Percentiles rank a stretch among this genome's conserved stretches.
phyloP scores from a whole-genome alignment of 2,888 invertebrate genomes.

The Idaea straminata region DNA sequence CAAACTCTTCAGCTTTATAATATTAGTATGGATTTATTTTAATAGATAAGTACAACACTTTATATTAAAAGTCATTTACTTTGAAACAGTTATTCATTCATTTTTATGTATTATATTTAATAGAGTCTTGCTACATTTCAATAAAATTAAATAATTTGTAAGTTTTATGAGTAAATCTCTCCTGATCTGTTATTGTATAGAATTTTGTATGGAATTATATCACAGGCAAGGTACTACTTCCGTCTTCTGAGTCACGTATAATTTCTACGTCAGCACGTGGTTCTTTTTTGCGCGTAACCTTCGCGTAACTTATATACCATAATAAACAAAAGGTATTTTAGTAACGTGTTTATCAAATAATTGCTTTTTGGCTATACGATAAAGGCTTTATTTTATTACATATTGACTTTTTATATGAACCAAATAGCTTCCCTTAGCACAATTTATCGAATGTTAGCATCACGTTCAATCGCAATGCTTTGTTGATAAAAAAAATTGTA shows the following conservation, averaged over 20 bases:
- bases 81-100: too few relatives aligned
- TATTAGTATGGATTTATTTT: too few relatives aligned
- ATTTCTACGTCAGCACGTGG: not conserved
- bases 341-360: slow-evolving; percentile 29
- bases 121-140: too few relatives aligned
- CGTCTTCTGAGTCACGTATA: not conserved
- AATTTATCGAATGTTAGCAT: not conserved
- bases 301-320: not conserved
- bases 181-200: too few relatives aligned
- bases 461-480: not conserved
- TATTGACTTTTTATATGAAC: not conserved
- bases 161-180: too few relatives aligned
- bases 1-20: too few relatives aligned
- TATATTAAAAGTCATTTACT: too few relatives aligned
- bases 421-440: not conserved
- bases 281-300: not conserved
- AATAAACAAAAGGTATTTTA: not conserved
- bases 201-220: too few relatives aligned
- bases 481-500: not conserved
- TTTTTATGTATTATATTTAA: too few relatives aligned
- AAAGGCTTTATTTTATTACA: slow-evolving; percentile 11
- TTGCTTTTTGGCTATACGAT: slow-evolving; percentile 29
- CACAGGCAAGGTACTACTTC: not conserved
- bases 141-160: too few relatives aligned
- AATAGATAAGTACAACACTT: too few relatives aligned